These are phyloP conservation scores for Stegodyphus mimosarum DNA, from an alignment of 1,140 invertebrate genomes.

Conservation along the genomic window DNA sequence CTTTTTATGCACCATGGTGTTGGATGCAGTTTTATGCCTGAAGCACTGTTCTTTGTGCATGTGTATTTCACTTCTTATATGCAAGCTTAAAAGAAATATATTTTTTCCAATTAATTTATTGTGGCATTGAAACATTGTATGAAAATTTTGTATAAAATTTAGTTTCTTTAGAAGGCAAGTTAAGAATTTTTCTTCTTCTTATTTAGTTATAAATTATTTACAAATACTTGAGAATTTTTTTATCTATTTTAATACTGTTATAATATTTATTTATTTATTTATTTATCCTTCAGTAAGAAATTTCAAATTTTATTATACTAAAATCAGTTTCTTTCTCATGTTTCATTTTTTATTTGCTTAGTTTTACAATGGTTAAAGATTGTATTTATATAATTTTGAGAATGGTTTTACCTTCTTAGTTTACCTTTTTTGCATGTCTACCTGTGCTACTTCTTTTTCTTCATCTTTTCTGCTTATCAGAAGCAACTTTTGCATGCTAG, in stretches of 20 bases:
- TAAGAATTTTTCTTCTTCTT: no score
- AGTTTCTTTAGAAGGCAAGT: no score
- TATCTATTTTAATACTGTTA: no score
- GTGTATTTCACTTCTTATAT: background rate
- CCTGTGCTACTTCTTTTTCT: constrained; percentile 52
- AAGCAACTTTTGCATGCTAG: constrained; percentile 62
- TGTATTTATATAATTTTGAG: constrained; percentile 30
- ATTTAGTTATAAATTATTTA: no score
- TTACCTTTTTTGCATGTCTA: constrained; percentile 48
- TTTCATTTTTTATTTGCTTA: background rate
- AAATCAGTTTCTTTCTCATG: background rate
- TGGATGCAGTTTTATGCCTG: constrained; percentile 20
- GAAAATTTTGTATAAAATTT: no score
- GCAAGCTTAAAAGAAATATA: no score
- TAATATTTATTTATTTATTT: no score
- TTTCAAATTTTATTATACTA: no score
- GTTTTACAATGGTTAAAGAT: background rate
- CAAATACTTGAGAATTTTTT: no score
- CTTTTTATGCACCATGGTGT: constrained; percentile 31
- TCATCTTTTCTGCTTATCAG: constrained; percentile 57
- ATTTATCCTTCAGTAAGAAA: no score
- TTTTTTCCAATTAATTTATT: no score
- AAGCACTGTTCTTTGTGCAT: constrained; percentile 36
- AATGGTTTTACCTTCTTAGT: constrained; percentile 29
- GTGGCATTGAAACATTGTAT: no score